Conservation (phyloP, 2,113 vertebrate species). For the Phoxinus phoxinus region DNA sequence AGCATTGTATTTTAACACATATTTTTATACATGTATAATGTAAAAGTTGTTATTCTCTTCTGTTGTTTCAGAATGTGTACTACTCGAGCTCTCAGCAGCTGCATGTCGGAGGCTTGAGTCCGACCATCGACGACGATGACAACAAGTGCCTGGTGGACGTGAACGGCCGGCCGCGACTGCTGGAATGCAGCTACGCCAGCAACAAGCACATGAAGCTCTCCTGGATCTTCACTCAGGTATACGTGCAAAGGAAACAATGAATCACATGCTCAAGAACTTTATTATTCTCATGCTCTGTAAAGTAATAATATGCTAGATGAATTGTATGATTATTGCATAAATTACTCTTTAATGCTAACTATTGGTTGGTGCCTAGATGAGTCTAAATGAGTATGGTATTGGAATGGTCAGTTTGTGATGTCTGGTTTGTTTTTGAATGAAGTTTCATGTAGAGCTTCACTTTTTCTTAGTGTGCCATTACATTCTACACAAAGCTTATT, state of each 20-base stretch:
- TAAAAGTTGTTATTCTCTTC: conserved; percentile 27
- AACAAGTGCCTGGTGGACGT: conserved; percentile 99
- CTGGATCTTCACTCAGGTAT: conserved; percentile 97
- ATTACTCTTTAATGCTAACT: neutral
- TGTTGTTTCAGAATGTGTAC: conserved; percentile 90
- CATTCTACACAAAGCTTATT: neutral
- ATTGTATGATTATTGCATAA: too few relatives aligned
- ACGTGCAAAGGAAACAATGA: neutral
- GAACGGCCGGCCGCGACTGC: conserved; percentile 90
- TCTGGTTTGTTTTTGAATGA: neutral
- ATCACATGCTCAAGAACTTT: neutral
- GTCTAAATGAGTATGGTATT: neutral
- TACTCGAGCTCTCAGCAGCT: conserved; percentile 91
- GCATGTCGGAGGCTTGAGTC: conserved; percentile 90
- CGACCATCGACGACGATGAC: conserved; percentile 93
- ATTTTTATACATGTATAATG: neutral
- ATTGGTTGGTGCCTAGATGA: neutral
- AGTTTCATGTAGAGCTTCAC: neutral
- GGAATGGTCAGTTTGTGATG: neutral
- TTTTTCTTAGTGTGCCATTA: neutral
- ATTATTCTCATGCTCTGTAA: too few relatives aligned
- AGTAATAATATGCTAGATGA: too few relatives aligned
- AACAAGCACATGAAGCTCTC: conserved; percentile 97
- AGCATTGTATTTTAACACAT: too few relatives aligned
- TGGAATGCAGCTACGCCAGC: conserved; percentile 95